These are phyloP conservation scores for Esperia sulphurella DNA, from an alignment of 2,888 invertebrate species.

Conservation along the genomic window DNA sequence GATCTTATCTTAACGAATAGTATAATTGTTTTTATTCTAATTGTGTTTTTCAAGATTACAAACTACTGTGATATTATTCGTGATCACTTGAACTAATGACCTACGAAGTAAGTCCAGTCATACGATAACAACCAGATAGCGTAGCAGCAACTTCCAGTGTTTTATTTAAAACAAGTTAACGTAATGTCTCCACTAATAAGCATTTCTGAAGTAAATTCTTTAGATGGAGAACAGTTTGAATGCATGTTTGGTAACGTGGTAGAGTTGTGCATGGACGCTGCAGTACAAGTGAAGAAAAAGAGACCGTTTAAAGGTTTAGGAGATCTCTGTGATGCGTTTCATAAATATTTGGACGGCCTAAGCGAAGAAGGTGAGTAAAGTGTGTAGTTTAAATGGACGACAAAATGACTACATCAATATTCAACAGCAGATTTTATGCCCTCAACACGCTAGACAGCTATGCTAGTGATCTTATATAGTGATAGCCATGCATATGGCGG, in stretches of 20 bases:
- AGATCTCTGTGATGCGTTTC: constrained; percentile 72
- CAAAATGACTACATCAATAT: too few species aligned
- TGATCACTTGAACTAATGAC: constrained; percentile 41
- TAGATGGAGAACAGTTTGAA: constrained; percentile 74
- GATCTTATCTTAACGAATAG: too few species aligned
- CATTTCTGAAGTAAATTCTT: constrained; percentile 75
- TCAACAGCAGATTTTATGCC: too few species aligned
- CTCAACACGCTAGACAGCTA: too few species aligned
- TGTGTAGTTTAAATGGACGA: too few species aligned
- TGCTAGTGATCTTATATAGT: too few species aligned
- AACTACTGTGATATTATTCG: too few species aligned
- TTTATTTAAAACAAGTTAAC: constrained; percentile 1
- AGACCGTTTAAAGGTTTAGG: constrained; percentile 73
- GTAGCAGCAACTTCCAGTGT: too few species aligned
- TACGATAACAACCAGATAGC: constrained; percentile 22
- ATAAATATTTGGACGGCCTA: constrained; percentile 76
- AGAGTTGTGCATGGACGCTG: constrained; percentile 78
- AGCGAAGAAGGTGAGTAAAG: constrained; percentile 62
- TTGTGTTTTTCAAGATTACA: too few species aligned
- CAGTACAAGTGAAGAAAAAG: constrained; percentile 59
- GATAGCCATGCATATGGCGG: too few species aligned
- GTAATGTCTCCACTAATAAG: constrained; percentile 36
- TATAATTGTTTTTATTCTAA: too few species aligned
- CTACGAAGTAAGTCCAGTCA: constrained; percentile 21
- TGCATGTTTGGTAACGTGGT: constrained; percentile 81